Evolutionary conservation across 1,140 invertebrate genomes (phyloP), one percentile per base, ranked within the genome.

Genomic region (Andricus grossulariae): DNA sequence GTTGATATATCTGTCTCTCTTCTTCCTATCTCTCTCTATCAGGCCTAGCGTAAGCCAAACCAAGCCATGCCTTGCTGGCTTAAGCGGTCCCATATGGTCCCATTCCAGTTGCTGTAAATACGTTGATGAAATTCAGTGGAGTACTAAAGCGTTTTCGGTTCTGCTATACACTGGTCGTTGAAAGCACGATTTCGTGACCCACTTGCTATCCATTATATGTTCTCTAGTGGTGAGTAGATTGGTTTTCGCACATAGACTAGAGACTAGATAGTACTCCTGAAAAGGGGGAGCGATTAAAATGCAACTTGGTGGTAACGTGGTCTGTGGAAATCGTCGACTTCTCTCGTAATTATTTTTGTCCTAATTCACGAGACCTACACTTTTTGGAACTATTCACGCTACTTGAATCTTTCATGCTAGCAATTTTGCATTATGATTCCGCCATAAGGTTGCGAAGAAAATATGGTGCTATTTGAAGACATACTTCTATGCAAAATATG

Each of bases 141-240:
- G 80, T 10, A 66, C 51, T 57, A 19, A 72, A 72, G 78, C 77
- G 79, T 82, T 82, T 78, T 81, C 77, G 76, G 77, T 82, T 82
- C 52, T 78, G 79, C 75, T 55, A 75, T 60, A 60, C 80, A 82
- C 82, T 84, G 80, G 80, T 73, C 74, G 81, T 51, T 71, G 74
- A 77, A 86, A 80, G 80, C 79, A 81, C 81, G 78, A 83, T 82
- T 77, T 84, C 81, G 76, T 83, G 78, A 82, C 79, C 76, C 77
- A 32, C 79, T 84, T 80, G 2, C 52, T 54, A 10, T 25, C 72
- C 70, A 78, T 80, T 74, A 76, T 78, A 70, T 74, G 72, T 78
- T 80, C 73, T 79, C 50, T 74, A 76, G 81, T 73, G 74, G 79
- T 76, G 76, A 78, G 81, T 80, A 75, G 74, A 80, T 82, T 71